Evolutionary conservation across 2,888 invertebrate genomes (phyloP).

Genomic region (Harpalus rubripes): DNA sequence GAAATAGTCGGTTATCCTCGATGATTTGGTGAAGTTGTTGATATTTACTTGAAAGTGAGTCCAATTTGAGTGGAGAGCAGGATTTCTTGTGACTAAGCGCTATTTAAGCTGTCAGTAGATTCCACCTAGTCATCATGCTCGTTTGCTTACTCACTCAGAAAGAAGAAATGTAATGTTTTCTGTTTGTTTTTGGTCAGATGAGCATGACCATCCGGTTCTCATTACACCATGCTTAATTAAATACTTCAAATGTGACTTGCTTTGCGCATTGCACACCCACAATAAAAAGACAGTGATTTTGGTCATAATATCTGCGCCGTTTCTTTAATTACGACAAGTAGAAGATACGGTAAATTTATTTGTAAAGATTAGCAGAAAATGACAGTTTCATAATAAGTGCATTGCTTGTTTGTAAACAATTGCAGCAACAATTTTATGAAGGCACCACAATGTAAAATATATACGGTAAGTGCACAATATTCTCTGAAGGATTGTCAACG

Average conservation of each 20-base stretch:
- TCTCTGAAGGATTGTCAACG: too few species aligned
- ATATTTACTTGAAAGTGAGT: slow-evolving; percentile 46
- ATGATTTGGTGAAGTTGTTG: slow-evolving; percentile 27
- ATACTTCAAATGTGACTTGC: slow-evolving; percentile 24
- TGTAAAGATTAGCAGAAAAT: too few species aligned
- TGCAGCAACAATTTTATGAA: too few species aligned
- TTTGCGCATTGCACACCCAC: neutral
- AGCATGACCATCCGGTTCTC: slow-evolving; percentile 61
- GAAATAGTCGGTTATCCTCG: neutral
- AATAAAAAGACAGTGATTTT: neutral
- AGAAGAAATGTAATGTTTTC: slow-evolving; percentile 38
- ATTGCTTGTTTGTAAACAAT: too few species aligned
- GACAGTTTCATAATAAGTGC: too few species aligned
- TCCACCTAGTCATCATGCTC: slow-evolving; percentile 31
- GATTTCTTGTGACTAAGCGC: slow-evolving; percentile 45
- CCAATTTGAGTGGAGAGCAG: slow-evolving; percentile 29
- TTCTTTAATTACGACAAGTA: neutral
- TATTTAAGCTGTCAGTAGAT: slow-evolving; percentile 32
- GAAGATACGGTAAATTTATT: too few species aligned
- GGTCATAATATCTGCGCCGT: neutral
- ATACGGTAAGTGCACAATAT: too few species aligned
- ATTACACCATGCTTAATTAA: slow-evolving; percentile 55
- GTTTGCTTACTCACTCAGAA: slow-evolving; percentile 55
- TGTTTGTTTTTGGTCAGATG: slow-evolving; percentile 55
- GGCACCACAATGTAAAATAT: too few species aligned